These are phyloP conservation scores for Cephonodes hylas DNA, from an alignment of 2,888 invertebrate species.

Conservation along the genomic window DNA sequence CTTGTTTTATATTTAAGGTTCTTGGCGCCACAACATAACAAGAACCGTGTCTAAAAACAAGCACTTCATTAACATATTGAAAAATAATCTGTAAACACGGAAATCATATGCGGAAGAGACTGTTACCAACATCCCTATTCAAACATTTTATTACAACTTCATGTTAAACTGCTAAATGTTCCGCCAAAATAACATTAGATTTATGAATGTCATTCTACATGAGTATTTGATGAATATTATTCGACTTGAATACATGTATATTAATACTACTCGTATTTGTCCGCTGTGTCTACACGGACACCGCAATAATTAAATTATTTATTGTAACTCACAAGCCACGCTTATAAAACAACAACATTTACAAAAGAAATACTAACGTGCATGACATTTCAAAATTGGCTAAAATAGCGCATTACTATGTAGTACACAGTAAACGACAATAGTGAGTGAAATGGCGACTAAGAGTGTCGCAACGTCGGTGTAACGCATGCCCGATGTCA, in stretches of 20 bases:
- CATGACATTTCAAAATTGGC: background rate
- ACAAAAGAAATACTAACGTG: background rate
- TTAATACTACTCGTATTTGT: background rate
- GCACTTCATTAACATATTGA: constrained; percentile 27
- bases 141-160: background rate
- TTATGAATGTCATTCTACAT: background rate
- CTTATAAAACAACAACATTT: no score
- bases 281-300: background rate
- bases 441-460: constrained; percentile 5
- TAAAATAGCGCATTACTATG: background rate
- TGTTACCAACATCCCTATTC: constrained; percentile 5
- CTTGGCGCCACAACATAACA: background rate
- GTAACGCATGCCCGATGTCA: constrained; percentile 49
- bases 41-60: background rate
- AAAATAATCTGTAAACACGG: constrained; percentile 3
- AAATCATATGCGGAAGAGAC: constrained; percentile 7
- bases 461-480: constrained; percentile 44
- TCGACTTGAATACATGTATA: background rate
- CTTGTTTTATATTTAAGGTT: background rate
- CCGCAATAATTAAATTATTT: no score
- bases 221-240: background rate
- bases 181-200: constrained; percentile 8
- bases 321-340: background rate
- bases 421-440: background rate
- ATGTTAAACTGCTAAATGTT: background rate